These are phyloP conservation scores for Seira musarum DNA, from an alignment of 2,888 invertebrate species.

Conservation along the genomic window DNA sequence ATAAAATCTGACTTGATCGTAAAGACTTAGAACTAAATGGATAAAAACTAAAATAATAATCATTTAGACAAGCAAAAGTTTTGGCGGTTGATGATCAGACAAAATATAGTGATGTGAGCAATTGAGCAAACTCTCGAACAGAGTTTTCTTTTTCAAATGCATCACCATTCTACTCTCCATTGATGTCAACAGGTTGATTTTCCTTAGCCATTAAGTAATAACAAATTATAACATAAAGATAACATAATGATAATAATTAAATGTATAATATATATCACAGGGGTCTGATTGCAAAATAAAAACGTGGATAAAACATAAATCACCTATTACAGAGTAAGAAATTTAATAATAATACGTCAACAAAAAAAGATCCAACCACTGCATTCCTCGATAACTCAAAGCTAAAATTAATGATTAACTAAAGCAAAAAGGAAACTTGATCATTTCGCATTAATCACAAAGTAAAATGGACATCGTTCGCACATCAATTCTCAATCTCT, in stretches of 20 bases:
- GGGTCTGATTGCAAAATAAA: constrained; percentile 63
- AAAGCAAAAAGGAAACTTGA: constrained; percentile 51
- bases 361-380: constrained; percentile 49
- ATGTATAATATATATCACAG: constrained; percentile 58
- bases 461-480: constrained; percentile 28
- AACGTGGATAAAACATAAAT: constrained; percentile 18
- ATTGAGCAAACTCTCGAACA: constrained; percentile 11
- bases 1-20: constrained; percentile 9
- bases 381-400: constrained; percentile 26
- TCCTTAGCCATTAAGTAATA: background rate
- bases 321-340: background rate
- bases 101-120: constrained; percentile 27
- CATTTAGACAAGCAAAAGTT: constrained; percentile 54
- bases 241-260: background rate
- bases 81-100: constrained; percentile 52
- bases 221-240: constrained; percentile 1
- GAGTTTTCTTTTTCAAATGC: constrained; percentile 10
- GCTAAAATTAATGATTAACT: constrained; percentile 29
- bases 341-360: constrained; percentile 24
- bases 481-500: background rate
- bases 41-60: constrained; percentile 9
- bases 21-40: constrained; percentile 9
- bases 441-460: constrained; percentile 58
- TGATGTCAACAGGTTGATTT: constrained; percentile 18
- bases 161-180: constrained; percentile 41